Evolutionary conservation across 1,140 invertebrate species (phyloP).

Genomic region (Aphelenchoides avenae): DNA sequence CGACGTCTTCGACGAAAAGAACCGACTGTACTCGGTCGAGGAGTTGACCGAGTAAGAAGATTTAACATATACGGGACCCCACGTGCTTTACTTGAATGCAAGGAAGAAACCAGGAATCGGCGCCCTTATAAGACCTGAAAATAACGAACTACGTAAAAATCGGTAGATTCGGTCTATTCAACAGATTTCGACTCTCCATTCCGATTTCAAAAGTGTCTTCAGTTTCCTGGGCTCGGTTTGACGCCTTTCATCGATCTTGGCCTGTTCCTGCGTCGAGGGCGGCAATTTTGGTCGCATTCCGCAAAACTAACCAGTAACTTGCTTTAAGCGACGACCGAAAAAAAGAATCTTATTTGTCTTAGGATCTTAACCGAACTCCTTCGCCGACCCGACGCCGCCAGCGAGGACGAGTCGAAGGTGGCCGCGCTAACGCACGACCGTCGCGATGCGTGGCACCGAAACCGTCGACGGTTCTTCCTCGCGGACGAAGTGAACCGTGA

Average conservation of each 20-base stretch:
- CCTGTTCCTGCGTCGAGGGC: too few relatives aligned
- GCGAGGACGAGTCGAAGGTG: constrained; percentile 23
- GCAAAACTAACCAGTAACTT: background rate
- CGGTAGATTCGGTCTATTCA: too few relatives aligned
- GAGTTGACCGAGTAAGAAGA: constrained; percentile 29
- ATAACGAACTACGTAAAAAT: too few relatives aligned
- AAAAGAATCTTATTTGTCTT: constrained; percentile 16
- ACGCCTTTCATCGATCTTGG: too few relatives aligned
- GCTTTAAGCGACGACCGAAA: too few relatives aligned
- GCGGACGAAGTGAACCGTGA: constrained; percentile 32
- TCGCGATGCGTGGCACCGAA: constrained; percentile 41
- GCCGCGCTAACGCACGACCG: constrained; percentile 43
- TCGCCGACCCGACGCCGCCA: constrained; percentile 26
- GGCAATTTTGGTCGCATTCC: too few relatives aligned
- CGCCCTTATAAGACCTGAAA: too few relatives aligned
- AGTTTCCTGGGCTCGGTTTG: too few relatives aligned
- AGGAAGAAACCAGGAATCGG: too few relatives aligned
- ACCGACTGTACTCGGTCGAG: constrained; percentile 19
- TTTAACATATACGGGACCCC: constrained; percentile 10
- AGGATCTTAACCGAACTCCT: constrained; percentile 43
- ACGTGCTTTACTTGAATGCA: constrained; percentile 1
- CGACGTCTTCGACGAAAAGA: constrained; percentile 41
- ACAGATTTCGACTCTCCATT: too few relatives aligned
- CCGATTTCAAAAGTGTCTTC: too few relatives aligned
- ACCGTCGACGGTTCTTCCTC: constrained; percentile 45